These are phyloP conservation scores for Arge pagana DNA, from an alignment of 2,888 invertebrate genomes.

Conservation along the genomic window DNA sequence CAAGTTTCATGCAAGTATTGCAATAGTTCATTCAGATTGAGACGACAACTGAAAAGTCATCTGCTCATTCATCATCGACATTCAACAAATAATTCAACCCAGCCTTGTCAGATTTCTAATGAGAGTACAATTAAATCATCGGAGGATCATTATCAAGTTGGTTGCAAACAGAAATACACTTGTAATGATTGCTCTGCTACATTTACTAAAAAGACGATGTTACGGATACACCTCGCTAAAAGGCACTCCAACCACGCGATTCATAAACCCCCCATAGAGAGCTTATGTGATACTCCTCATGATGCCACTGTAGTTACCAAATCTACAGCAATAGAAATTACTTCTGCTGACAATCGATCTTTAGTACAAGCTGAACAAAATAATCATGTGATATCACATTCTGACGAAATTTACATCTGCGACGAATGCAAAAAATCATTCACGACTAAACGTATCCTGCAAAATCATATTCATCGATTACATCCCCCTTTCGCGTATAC, in stretches of 20 bases:
- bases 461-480: constrained; percentile 14
- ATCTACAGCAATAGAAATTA: neutral
- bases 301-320: no score
- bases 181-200: constrained; percentile 3
- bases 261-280: no score
- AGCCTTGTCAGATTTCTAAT: constrained; percentile 1
- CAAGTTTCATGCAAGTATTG: constrained; percentile 12
- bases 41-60: constrained; percentile 12
- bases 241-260: neutral
- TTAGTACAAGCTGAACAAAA: neutral
- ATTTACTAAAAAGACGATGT: neutral
- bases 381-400: neutral
- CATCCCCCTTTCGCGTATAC: constrained; percentile 19
- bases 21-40: constrained; percentile 9
- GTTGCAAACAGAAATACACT: constrained; percentile 2
- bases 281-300: no score
- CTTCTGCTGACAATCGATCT: neutral
- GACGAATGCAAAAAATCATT: constrained; percentile 13
- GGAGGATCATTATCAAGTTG: neutral
- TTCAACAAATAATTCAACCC: neutral
- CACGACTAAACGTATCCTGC: constrained; percentile 2
- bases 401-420: constrained; percentile 4
- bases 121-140: constrained; percentile 6
- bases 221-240: neutral
- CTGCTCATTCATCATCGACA: constrained; percentile 3